Conservation (phyloP, 2,113 vertebrate species). For the Cyrtonyx montezumae region DNA sequence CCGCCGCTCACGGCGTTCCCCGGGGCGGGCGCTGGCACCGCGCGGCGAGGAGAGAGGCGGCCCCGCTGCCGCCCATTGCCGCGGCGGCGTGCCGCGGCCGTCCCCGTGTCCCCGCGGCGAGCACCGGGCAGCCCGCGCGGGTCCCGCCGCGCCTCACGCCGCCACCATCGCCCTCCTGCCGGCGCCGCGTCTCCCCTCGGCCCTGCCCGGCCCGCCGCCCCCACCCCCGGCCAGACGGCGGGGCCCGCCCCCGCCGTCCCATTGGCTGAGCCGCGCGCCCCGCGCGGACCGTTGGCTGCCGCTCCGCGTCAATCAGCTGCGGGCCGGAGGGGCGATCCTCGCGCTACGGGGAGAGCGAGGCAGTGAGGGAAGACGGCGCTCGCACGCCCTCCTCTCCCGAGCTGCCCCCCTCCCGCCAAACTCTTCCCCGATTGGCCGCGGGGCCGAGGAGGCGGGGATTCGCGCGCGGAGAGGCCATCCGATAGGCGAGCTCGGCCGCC, state of each 20-base stretch:
- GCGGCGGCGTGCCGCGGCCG: constrained; percentile 47
- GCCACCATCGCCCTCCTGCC: constrained; percentile 7
- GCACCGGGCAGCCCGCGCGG: not conserved
- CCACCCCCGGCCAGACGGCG: no score
- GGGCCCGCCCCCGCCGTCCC: not conserved
- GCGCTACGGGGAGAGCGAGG: not conserved
- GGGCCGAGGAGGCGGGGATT: not conserved
- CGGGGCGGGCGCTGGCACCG: no score
- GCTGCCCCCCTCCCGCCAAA: not conserved
- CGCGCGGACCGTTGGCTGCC: fast-evolving
- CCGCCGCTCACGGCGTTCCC: not conserved
- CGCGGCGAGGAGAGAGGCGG: no score
- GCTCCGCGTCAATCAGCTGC: not conserved
- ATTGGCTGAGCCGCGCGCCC: not conserved
- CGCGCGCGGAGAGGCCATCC: fast-evolving
- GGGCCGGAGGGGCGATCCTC: not conserved
- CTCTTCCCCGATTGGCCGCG: not conserved
- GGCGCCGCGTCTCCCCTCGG: not conserved
- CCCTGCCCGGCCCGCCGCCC: not conserved
- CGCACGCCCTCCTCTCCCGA: not conserved
- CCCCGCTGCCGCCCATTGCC: constrained; percentile 7
- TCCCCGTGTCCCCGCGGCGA: constrained; percentile 61
- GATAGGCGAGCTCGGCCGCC: not conserved
- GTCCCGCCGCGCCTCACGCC: not conserved
- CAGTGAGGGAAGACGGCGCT: fast-evolving